Conservation (phyloP, 2,888 invertebrate genomes). For the Drosophila mulleri region DNA sequence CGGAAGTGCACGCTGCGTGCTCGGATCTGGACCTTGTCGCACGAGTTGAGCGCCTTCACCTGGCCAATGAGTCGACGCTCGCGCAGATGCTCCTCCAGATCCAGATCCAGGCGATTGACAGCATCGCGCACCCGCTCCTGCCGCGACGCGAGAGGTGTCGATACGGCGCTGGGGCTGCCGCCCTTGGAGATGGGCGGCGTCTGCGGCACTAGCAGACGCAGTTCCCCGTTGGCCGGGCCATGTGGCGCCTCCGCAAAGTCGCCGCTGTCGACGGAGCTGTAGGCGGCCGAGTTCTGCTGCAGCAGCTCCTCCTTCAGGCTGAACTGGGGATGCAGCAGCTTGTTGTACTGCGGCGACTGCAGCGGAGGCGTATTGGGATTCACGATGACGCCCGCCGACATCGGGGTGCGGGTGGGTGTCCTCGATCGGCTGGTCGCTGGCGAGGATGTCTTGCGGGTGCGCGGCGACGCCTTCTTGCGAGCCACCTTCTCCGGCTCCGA, state of each 20-base stretch:
- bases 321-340: slow-evolving; percentile 84
- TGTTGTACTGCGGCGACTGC: slow-evolving; percentile 82
- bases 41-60: slow-evolving; percentile 86
- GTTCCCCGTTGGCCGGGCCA: slow-evolving; percentile 56
- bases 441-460: slow-evolving; percentile 84
- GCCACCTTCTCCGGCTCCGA: slow-evolving; percentile 85
- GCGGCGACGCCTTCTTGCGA: slow-evolving; percentile 84
- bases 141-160: slow-evolving; percentile 83
- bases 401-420: slow-evolving; percentile 85
- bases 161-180: slow-evolving; percentile 30
- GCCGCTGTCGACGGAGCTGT: slow-evolving; percentile 76
- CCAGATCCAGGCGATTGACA: slow-evolving; percentile 87
- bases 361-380: slow-evolving; percentile 73
- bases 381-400: slow-evolving; percentile 84
- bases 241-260: slow-evolving; percentile 74
- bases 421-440: slow-evolving; percentile 84
- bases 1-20: slow-evolving; percentile 94
- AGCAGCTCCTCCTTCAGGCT: slow-evolving; percentile 84
- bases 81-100: slow-evolving; percentile 88
- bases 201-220: slow-evolving; percentile 82
- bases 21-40: slow-evolving; percentile 89
- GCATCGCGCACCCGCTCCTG: slow-evolving; percentile 86
- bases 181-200: slow-evolving; percentile 54
- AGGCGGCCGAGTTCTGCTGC: slow-evolving; percentile 62
- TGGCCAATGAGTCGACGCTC: slow-evolving; percentile 88